phyloP scores from a whole-genome alignment of 2,113 vertebrate genomes.

The Mustela nigripes region DNA sequence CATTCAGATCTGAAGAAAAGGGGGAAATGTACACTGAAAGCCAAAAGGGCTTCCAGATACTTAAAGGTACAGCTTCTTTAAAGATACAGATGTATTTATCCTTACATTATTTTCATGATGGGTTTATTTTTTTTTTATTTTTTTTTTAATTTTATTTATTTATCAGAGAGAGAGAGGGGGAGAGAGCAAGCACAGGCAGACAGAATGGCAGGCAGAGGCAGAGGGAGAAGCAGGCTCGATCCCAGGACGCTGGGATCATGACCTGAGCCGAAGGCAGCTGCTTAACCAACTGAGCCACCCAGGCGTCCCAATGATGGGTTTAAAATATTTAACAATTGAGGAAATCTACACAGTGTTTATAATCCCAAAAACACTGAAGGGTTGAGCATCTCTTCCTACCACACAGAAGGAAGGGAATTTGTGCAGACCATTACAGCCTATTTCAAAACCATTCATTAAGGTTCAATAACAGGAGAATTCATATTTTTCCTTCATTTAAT shows the following conservation, averaged over 20 bases:
- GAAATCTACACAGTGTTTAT: background rate
- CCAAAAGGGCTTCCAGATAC: background rate
- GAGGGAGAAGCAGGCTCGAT: too few species aligned
- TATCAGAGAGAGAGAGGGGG: too few species aligned
- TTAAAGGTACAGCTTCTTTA: background rate
- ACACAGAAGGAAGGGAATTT: background rate
- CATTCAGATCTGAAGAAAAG: background rate
- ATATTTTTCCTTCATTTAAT: background rate
- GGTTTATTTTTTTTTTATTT: too few species aligned
- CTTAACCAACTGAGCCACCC: too few species aligned
- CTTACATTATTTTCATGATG: background rate
- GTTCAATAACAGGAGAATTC: background rate
- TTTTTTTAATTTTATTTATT: too few species aligned
- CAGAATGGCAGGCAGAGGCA: too few species aligned
- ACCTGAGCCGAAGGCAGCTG: too few species aligned
- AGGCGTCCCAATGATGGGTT: background rate
- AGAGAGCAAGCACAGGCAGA: too few species aligned
- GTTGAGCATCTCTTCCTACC: background rate
- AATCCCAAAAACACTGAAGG: background rate
- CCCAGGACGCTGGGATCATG: too few species aligned
- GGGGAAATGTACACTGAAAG: background rate
- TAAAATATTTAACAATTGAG: background rate
- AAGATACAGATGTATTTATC: background rate
- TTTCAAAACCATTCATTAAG: background rate
- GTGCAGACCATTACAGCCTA: background rate